phyloP scores from a whole-genome alignment of 1,140 invertebrate species.

The Drosophila rufa region DNA sequence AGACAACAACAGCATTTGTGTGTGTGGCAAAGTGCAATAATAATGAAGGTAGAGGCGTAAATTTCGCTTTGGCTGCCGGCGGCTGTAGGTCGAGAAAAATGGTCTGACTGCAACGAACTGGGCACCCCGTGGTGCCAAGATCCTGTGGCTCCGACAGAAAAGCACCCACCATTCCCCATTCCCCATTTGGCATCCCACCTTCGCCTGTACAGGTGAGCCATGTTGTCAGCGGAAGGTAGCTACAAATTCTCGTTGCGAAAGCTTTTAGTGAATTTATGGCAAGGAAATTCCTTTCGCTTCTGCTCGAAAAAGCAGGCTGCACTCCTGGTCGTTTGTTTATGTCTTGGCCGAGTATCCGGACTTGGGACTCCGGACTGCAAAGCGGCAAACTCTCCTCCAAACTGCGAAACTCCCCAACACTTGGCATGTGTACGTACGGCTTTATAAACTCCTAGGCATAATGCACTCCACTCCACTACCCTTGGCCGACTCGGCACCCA shows the following conservation, averaged over 20 bases:
- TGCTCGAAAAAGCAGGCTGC: slow-evolving; percentile 40
- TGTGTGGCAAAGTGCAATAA: slow-evolving; percentile 74
- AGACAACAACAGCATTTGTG: slow-evolving; percentile 37
- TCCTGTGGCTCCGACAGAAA: slow-evolving; percentile 24
- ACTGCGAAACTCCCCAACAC: slow-evolving; percentile 21
- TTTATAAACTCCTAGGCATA: slow-evolving; percentile 58
- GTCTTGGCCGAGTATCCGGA: slow-evolving; percentile 39
- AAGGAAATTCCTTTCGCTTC: slow-evolving; percentile 74
- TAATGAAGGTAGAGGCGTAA: slow-evolving; percentile 81
- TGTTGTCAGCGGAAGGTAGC: slow-evolving; percentile 81
- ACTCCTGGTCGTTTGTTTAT: slow-evolving; percentile 71
- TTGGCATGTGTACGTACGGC: slow-evolving; percentile 46
- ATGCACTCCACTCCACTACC: slow-evolving; percentile 51
- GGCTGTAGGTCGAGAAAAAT: slow-evolving; percentile 49
- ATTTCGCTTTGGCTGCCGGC: slow-evolving; percentile 74
- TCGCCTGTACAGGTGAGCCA: slow-evolving; percentile 66
- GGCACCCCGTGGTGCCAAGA: slow-evolving; percentile 43
- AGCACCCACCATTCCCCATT: not conserved
- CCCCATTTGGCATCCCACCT: slow-evolving; percentile 3
- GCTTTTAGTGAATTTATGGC: slow-evolving; percentile 84
- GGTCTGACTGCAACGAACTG: slow-evolving; percentile 50
- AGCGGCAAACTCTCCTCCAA: slow-evolving; percentile 1
- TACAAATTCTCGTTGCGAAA: slow-evolving; percentile 82
- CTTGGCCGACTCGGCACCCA: slow-evolving; percentile 10
- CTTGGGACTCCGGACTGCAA: slow-evolving; percentile 3